Conservation (phyloP, 2,797 vertebrate genomes). For the Bovichtus diacanthus region DNA sequence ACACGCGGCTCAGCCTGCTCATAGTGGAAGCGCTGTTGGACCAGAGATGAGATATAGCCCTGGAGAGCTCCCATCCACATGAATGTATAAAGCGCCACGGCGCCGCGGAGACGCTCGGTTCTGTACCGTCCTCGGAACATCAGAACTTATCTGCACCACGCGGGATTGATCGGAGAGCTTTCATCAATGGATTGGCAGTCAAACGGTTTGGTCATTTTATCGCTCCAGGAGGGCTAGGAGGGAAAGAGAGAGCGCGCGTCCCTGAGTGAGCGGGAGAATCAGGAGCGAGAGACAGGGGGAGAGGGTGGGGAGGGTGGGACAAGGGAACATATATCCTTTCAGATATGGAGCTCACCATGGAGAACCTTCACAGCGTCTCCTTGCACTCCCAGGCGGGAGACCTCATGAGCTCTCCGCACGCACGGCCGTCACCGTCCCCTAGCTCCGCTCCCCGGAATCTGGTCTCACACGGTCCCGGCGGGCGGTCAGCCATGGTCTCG, state of each 20-base stretch:
- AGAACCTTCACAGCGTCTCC: constrained; percentile 92
- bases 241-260: constrained; percentile 55
- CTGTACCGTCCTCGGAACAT: constrained; percentile 40
- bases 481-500: constrained; percentile 92
- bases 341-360: constrained; percentile 96
- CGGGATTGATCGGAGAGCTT: constrained; percentile 77
- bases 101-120: constrained; percentile 47
- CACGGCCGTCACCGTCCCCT: constrained; percentile 86
- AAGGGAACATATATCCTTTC: constrained; percentile 76
- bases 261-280: constrained; percentile 68
- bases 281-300: constrained; percentile 67
- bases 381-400: constrained; percentile 92
- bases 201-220: constrained; percentile 82
- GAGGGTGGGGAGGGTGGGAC: constrained; percentile 81
- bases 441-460: constrained; percentile 91
- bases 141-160: constrained; percentile 63
- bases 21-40: constrained; percentile 83
- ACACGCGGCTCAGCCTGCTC: constrained; percentile 74
- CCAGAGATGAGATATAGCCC: constrained; percentile 79
- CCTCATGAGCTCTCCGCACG: constrained; percentile 92
- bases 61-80: constrained; percentile 65
- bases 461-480: constrained; percentile 85
- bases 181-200: constrained; percentile 88
- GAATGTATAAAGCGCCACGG: constrained; percentile 37
- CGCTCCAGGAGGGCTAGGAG: constrained; percentile 70